Percentiles rank a stretch among this genome's conserved stretches.
Conservation (phyloP, 2,113 vertebrate genomes). For the Muscicapa adusta region DNA sequence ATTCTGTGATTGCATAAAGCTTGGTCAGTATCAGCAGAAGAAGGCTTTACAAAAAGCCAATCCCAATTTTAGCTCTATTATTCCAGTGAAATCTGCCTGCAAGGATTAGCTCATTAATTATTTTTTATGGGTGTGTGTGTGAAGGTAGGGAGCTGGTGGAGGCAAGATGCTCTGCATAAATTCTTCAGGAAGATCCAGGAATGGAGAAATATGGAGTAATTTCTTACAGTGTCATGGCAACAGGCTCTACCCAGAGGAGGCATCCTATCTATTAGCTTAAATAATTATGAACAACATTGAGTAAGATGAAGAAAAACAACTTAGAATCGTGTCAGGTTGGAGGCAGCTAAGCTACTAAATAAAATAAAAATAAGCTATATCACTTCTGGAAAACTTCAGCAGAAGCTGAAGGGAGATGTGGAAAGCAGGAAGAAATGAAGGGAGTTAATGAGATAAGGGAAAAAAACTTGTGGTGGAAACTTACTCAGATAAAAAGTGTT, state of each 20-base stretch:
- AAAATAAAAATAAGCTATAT: background rate
- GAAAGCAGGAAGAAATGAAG: background rate
- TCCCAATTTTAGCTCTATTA: background rate
- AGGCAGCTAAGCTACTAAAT: background rate
- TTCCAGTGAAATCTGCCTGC: background rate
- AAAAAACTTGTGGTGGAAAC: background rate
- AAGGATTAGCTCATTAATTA: background rate
- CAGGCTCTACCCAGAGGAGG: background rate
- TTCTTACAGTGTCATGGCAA: constrained; percentile 16
- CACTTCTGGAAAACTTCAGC: background rate
- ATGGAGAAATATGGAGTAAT: background rate
- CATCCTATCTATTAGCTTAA: constrained; percentile 16
- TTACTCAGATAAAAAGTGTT: background rate
- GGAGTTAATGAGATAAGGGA: background rate
- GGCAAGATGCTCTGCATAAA: background rate
- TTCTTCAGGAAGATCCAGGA: background rate
- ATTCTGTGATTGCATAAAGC: background rate
- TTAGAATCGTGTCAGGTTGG: background rate
- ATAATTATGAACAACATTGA: constrained; percentile 5
- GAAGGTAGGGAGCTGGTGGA: background rate
- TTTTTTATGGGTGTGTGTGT: background rate
- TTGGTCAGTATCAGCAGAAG: background rate
- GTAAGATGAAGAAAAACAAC: background rate
- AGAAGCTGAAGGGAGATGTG: background rate
- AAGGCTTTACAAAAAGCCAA: fast-evolving